Conservation (phyloP, 2,797 vertebrate species). For the Myoxocephalus aenaeus region DNA sequence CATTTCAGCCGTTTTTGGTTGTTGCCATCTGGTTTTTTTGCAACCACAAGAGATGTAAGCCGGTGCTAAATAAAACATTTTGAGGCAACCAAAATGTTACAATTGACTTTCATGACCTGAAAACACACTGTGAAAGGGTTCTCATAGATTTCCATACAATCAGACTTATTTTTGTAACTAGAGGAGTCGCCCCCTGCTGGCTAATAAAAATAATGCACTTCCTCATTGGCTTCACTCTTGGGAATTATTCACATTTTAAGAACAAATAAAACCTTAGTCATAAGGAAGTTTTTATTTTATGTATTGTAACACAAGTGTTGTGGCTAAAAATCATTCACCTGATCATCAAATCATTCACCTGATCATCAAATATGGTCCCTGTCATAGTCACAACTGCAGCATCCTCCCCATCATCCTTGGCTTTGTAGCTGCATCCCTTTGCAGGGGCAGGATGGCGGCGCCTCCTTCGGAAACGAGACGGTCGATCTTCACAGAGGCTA, state of each 20-base stretch:
- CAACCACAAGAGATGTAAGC: no score
- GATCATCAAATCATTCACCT: neutral
- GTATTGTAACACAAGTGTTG: neutral
- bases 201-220: no score
- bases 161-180: no score
- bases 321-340: neutral
- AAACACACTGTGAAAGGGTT: neutral
- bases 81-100: neutral
- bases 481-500: neutral
- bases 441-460: neutral
- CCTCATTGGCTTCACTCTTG: no score
- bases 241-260: no score
- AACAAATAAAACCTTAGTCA: neutral
- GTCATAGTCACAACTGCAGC: neutral
- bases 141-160: no score
- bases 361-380: neutral
- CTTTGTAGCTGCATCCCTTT: conserved; percentile 10
- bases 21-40: neutral
- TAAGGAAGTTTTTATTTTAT: neutral
- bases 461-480: neutral
- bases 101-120: neutral
- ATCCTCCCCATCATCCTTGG: neutral
- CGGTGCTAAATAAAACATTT: neutral
- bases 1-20: neutral
- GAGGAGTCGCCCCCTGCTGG: no score